Conservation (phyloP, 2,113 vertebrate genomes). For the Poeciliopsis retropinna region DNA sequence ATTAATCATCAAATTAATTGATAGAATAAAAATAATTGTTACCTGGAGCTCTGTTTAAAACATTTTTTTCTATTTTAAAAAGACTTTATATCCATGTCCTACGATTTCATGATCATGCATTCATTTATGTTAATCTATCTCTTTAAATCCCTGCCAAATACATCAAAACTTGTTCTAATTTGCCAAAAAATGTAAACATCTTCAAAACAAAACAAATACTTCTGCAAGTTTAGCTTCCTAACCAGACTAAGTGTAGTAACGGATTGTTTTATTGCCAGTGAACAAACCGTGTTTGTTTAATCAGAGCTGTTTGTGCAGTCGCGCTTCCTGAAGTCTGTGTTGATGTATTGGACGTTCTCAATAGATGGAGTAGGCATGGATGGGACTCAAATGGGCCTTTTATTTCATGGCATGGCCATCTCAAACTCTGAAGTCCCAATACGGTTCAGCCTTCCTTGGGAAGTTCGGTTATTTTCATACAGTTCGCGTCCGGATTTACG, state of each 20-base stretch:
- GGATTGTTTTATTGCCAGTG: slow-evolving; percentile 11
- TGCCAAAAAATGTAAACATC: too few relatives aligned
- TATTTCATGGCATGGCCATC: not conserved
- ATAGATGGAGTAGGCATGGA: not conserved
- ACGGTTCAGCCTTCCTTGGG: not conserved
- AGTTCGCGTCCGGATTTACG: not conserved
- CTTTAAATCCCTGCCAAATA: not conserved
- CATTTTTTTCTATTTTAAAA: too few relatives aligned
- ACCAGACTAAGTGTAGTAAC: slow-evolving; percentile 30
- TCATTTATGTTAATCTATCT: too few relatives aligned
- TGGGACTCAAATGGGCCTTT: not conserved
- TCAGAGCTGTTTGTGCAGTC: not conserved
- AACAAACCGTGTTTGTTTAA: not conserved
- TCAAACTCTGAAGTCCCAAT: not conserved
- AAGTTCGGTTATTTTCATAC: not conserved
- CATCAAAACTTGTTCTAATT: not conserved
- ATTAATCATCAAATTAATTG: too few relatives aligned
- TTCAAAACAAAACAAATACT: too few relatives aligned
- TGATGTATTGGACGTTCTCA: not conserved
- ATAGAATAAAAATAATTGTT: too few relatives aligned
- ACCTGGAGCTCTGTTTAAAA: too few relatives aligned
- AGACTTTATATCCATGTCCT: too few relatives aligned
- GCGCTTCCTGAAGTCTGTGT: not conserved
- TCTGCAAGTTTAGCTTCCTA: too few relatives aligned
- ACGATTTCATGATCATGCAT: too few relatives aligned